Evolutionary conservation across 2,113 vertebrate species (phyloP), one percentile per base, ranked within the genome.

Genomic region (Gulo gulo): DNA sequence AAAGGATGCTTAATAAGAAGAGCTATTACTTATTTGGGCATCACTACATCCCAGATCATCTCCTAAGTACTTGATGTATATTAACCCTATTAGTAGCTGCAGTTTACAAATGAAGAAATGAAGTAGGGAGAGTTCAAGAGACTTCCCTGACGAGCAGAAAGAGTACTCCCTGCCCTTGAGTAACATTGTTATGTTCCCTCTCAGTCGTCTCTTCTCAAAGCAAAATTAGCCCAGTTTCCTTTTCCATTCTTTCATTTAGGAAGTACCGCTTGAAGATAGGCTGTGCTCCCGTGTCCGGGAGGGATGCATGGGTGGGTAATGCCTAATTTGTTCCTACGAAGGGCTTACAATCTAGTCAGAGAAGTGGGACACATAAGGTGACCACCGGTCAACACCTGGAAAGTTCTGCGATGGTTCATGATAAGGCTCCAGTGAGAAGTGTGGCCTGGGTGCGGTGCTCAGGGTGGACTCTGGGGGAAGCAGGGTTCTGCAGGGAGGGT

Each of bases 401-500:
- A 4, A 29, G 20, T 36, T 47, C 21, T 83, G 21, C 24, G 2
- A 34, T 18, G 15, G 57, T 16, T 24, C 67, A 52, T 23, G 39
- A 34, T 50, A 14, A 13, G 16, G 50, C 52, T 39, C 16, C 2
- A 0, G 6, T 39, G 52, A 50, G 65, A 6, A 26, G 7, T 12
- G 9, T 36, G 76, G 47, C 26, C 11, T 2, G 2, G 20, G 52
- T 52, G 39, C 21, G 3, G 36, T 50, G 63, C 45, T 23, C n/a
- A 61, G 4, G 61, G 16, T 11, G 47, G 79, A 65, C 39, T 88
- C 39, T 10, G 23, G 4, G 36, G 45, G 20, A 69, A 42, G 39
- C 1, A 6, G 31, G 57, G 23, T 26, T 63, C 31, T 59, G 0
- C 5, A 0, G 0, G 34, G 47, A 11, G 20, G n/a, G 8, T 31